Conservation (phyloP, 23 tunicate genomes). For the Styela plicata region DNA sequence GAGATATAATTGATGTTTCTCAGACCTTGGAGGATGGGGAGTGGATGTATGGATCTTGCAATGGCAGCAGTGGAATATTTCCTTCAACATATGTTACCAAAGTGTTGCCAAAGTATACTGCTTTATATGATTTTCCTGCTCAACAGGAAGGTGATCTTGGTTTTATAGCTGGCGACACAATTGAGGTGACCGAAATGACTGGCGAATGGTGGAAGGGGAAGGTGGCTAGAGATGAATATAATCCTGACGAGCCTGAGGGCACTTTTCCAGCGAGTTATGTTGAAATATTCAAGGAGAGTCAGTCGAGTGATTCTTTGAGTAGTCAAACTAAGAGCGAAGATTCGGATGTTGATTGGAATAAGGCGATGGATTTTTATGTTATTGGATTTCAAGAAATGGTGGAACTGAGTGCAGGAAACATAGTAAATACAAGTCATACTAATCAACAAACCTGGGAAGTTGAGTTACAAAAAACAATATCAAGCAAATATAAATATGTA, state of each 20-base stretch:
- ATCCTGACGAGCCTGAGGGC: conserved; percentile 46
- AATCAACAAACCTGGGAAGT: conserved; percentile 80
- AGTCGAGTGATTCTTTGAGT: background rate
- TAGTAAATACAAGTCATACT: conserved; percentile 73
- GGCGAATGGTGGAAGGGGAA: conserved; percentile 94
- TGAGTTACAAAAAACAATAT: conserved; percentile 67
- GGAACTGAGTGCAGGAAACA: conserved; percentile 93
- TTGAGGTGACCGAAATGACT: conserved; percentile 61
- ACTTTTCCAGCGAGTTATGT: conserved; percentile 90
- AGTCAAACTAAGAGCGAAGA: background rate
- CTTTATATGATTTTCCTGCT: conserved; percentile 76
- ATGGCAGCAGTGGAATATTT: conserved; percentile 65
- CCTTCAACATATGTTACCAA: conserved; percentile 71
- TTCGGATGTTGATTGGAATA: conserved; percentile 17
- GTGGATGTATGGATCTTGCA: conserved; percentile 84
- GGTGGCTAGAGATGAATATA: conserved; percentile 39
- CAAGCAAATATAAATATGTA: conserved; percentile 54
- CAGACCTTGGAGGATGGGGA: conserved; percentile 75
- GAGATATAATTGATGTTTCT: conserved; percentile 53
- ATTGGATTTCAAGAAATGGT: conserved; percentile 99
- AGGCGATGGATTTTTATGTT: conserved; percentile 71
- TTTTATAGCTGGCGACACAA: conserved; percentile 55
- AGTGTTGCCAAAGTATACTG: conserved; percentile 41
- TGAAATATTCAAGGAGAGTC: conserved; percentile 12
- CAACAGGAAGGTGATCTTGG: conserved; percentile 84